phyloP scores from a whole-genome alignment of 2,113 vertebrate genomes.

The Onychorhynchus coronatus region DNA sequence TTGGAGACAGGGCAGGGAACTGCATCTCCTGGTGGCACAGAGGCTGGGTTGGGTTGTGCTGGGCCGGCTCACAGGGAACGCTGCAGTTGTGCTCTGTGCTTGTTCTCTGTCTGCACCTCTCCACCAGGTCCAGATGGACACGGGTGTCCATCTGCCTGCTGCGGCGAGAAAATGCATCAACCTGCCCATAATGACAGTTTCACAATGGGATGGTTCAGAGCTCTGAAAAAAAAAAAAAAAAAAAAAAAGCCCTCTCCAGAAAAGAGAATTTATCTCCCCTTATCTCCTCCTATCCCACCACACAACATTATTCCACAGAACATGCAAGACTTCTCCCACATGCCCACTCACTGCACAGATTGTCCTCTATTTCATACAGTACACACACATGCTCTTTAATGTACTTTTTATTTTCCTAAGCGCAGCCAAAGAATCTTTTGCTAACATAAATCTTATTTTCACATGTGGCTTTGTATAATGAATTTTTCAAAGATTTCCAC shows the following conservation, averaged over 20 bases:
- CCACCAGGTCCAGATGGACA: neutral
- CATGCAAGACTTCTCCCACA: fast-evolving
- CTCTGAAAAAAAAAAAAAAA: neutral
- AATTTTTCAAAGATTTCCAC: conserved; percentile 47
- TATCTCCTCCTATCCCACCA: neutral
- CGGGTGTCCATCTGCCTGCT: fast-evolving
- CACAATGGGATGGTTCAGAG: fast-evolving
- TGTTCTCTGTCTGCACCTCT: neutral
- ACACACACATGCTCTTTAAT: neutral
- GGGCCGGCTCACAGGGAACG: neutral
- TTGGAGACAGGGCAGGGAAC: neutral
- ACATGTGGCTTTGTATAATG: conserved; percentile 28
- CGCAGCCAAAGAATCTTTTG: conserved; percentile 3
- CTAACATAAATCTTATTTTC: conserved; percentile 43
- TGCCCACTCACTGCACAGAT: neutral
- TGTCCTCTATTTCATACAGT: neutral
- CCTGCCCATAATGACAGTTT: fast-evolving
- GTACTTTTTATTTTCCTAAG: neutral
- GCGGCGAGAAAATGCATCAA: neutral
- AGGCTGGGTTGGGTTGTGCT: neutral
- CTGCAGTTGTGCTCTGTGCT: neutral
- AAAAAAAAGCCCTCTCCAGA: neutral
- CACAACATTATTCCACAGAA: neutral
- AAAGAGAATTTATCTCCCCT: neutral
- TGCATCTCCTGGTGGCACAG: neutral